Percentiles rank a stretch among this genome's conserved stretches.
Conservation (phyloP, 1,140 invertebrate species). For the Hycleus cichorii region DNA sequence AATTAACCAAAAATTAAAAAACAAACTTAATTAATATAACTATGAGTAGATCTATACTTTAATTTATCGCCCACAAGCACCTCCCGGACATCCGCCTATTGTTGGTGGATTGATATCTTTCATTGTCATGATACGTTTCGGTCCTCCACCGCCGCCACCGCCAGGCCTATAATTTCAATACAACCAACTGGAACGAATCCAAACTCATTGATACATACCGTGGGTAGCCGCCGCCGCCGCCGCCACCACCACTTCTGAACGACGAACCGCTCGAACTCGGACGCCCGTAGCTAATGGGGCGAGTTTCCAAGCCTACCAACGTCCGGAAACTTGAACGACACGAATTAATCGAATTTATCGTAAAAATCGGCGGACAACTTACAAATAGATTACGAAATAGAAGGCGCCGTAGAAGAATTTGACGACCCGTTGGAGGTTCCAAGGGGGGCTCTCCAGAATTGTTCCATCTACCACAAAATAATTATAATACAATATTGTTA, state of each 20-base stretch:
- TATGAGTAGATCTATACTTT: not conserved
- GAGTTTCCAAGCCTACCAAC: conserved; percentile 32
- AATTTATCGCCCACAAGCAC: conserved; percentile 23
- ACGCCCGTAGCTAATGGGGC: conserved; percentile 13
- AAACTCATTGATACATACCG: conserved; percentile 18
- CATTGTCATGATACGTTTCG: conserved; percentile 28
- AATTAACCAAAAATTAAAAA: conserved; percentile 3
- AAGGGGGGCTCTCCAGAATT: conserved; percentile 29
- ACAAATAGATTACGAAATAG: conserved; percentile 36
- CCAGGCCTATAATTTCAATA: conserved; percentile 30
- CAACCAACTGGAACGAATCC: conserved; percentile 13
- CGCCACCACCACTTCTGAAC: conserved; percentile 20
- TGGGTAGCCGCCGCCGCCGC: conserved; percentile 22
- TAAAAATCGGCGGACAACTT: conserved; percentile 18
- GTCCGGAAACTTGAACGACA: conserved; percentile 33
- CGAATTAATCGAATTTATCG: conserved; percentile 2
- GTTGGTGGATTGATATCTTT: conserved; percentile 30
- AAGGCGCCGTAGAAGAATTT: conserved; percentile 36
- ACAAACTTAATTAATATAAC: not conserved
- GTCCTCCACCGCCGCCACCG: conserved; percentile 26
- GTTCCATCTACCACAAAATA: conserved; percentile 30
- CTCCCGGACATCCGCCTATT: conserved; percentile 25
- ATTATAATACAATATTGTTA: not conserved
- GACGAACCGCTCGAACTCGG: conserved; percentile 16
- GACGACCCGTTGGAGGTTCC: conserved; percentile 27